These are phyloP conservation scores for Balaenoptera acutorostrata DNA, from an alignment of 2,113 vertebrate genomes.

Conservation along the genomic window DNA sequence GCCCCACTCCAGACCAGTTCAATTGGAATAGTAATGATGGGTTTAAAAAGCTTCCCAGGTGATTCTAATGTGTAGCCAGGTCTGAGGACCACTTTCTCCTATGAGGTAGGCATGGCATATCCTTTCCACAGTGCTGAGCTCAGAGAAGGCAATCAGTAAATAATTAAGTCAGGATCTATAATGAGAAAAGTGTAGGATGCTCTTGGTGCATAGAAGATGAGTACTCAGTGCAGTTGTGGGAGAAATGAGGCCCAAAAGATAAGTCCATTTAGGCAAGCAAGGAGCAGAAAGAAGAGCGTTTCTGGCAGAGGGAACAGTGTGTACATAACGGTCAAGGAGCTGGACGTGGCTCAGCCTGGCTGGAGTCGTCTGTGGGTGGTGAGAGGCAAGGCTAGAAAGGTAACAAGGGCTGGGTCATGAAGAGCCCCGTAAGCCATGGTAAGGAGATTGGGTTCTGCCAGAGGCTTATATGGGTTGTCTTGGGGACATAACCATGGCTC, in stretches of 20 bases:
- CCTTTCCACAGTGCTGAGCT: neutral
- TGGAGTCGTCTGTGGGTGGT: neutral
- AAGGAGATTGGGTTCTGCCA: neutral
- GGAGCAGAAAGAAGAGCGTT: neutral
- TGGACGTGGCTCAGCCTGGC: accelerated
- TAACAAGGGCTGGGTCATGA: neutral
- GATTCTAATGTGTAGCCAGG: neutral
- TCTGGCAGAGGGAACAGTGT: neutral
- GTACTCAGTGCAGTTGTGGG: neutral
- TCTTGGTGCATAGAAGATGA: neutral
- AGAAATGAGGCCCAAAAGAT: neutral
- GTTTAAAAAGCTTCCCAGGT: neutral
- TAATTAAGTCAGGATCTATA: neutral
- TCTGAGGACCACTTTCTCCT: neutral
- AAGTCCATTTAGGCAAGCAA: neutral
- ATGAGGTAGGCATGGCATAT: neutral
- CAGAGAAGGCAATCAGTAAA: neutral
- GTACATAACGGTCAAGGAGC: neutral
- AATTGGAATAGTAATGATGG: neutral
- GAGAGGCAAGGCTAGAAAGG: neutral
- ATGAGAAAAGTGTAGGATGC: neutral
- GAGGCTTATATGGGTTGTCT: neutral
- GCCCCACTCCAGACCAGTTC: neutral
- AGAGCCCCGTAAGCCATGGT: no score
- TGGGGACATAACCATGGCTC: neutral